These are phyloP conservation scores for Lordiphosa collinella DNA, from an alignment of 1,140 invertebrate genomes.

Conservation along the genomic window DNA sequence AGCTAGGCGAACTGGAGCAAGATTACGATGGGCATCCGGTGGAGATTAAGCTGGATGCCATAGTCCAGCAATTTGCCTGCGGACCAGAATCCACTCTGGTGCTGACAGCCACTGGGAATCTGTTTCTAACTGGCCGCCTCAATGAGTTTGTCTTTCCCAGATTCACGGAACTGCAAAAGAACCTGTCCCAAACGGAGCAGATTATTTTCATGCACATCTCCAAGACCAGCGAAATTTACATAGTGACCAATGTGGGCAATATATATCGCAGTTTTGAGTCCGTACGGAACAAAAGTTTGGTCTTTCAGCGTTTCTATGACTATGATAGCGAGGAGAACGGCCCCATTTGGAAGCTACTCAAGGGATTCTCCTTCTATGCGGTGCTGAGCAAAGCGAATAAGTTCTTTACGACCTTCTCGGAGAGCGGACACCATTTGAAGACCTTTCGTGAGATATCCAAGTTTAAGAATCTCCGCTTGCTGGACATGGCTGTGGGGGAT, in stretches of 20 bases:
- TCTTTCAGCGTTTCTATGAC: slow-evolving; percentile 76
- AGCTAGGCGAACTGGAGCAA: slow-evolving; percentile 52
- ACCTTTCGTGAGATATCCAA: slow-evolving; percentile 79
- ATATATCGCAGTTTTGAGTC: slow-evolving; percentile 77
- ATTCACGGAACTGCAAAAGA: slow-evolving; percentile 74
- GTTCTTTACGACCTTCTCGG: slow-evolving; percentile 77
- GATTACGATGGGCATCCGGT: slow-evolving; percentile 59
- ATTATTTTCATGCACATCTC: slow-evolving; percentile 79
- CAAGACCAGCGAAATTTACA: slow-evolving; percentile 75
- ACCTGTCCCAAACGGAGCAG: slow-evolving; percentile 63
- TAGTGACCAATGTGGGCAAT: slow-evolving; percentile 73
- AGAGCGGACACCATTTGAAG: slow-evolving; percentile 77
- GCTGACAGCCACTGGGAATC: slow-evolving; percentile 64
- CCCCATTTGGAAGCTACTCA: slow-evolving; percentile 76
- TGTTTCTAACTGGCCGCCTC: slow-evolving; percentile 66
- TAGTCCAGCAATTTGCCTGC: slow-evolving; percentile 65
- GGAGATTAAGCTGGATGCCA: slow-evolving; percentile 60
- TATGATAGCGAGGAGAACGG: slow-evolving; percentile 78
- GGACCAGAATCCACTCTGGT: slow-evolving; percentile 70
- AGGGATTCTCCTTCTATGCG: slow-evolving; percentile 70
- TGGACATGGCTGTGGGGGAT: slow-evolving; percentile 75
- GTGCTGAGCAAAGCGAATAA: slow-evolving; percentile 76
- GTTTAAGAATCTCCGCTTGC: slow-evolving; percentile 69
- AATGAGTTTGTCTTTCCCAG: slow-evolving; percentile 74
- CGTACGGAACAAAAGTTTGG: slow-evolving; percentile 66